Evolutionary conservation across 2,888 invertebrate species (phyloP).

Genomic region (Alsophila aescularia): DNA sequence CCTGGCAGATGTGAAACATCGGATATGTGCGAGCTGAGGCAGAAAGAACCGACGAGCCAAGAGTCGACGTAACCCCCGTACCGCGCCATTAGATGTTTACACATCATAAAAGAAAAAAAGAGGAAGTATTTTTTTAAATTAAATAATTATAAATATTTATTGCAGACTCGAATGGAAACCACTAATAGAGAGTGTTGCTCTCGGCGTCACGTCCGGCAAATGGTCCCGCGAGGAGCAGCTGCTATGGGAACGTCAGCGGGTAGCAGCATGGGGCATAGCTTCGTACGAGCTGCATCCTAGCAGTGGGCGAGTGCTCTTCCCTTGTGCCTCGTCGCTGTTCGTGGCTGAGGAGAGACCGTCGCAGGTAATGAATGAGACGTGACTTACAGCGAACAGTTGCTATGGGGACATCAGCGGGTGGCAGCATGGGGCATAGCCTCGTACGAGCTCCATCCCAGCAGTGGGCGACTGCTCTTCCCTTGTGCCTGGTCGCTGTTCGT

Average conservation of each 20-base stretch:
- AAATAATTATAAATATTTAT: conserved; percentile 5
- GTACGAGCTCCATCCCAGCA: conserved; percentile 92
- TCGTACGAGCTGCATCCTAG: conserved; percentile 94
- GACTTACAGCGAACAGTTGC: conserved; percentile 87
- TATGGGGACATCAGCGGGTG: conserved; percentile 95
- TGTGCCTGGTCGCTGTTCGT: conserved; percentile 95
- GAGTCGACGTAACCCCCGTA: no score
- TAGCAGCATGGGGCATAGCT: conserved; percentile 97
- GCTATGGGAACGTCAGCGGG: conserved; percentile 94
- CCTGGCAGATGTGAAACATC: no score
- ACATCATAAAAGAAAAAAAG: no score
- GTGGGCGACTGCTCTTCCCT: conserved; percentile 95
- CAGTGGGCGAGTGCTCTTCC: conserved; percentile 95
- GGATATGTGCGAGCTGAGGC: no score
- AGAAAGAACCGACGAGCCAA: no score
- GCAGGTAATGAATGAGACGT: conserved; percentile 51
- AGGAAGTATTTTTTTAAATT: no score
- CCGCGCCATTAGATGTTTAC: no score
- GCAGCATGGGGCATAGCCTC: conserved; percentile 97
- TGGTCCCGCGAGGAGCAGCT: conserved; percentile 95
- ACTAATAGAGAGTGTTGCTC: conserved; percentile 89
- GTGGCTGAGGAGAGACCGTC: conserved; percentile 85
- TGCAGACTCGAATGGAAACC: conserved; percentile 91
- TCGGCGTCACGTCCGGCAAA: conserved; percentile 83
- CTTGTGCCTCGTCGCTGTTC: conserved; percentile 94